phyloP scores from a whole-genome alignment of 2,888 invertebrate genomes.

The Cantharis lateralis region DNA sequence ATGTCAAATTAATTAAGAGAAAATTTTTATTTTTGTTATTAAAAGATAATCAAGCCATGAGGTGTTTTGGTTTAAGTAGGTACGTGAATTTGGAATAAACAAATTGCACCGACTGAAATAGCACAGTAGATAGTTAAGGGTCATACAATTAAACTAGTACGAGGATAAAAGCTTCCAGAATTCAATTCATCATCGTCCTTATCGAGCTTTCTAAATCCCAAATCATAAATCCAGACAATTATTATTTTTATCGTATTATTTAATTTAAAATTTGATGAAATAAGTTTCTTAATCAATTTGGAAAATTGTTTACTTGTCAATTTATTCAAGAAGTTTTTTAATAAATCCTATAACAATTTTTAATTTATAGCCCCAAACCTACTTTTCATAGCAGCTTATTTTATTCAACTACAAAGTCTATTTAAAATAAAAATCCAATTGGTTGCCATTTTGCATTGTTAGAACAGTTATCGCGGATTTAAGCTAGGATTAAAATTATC shows the following conservation, averaged over 20 bases:
- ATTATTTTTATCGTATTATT: neutral
- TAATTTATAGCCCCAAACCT: neutral
- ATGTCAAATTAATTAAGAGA: neutral
- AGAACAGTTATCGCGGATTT: too few species aligned
- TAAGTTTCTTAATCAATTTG: neutral
- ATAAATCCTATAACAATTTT: neutral
- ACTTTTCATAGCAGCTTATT: neutral
- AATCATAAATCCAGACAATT: neutral
- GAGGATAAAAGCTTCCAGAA: neutral
- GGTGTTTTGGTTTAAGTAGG: neutral
- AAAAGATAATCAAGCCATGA: neutral
- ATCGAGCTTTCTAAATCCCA: neutral
- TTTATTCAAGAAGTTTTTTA: neutral
- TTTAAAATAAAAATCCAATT: too few species aligned
- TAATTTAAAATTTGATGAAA: neutral
- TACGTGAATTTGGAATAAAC: neutral
- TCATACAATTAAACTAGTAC: neutral
- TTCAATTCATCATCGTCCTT: neutral
- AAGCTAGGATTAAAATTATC: too few species aligned
- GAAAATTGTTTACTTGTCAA: neutral
- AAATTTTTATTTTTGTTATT: neutral
- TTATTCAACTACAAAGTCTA: neutral
- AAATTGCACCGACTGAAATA: neutral
- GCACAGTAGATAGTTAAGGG: neutral
- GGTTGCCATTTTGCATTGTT: too few species aligned